phyloP scores from a whole-genome alignment of 2,113 vertebrate species.

The Phocoena phocoena region DNA sequence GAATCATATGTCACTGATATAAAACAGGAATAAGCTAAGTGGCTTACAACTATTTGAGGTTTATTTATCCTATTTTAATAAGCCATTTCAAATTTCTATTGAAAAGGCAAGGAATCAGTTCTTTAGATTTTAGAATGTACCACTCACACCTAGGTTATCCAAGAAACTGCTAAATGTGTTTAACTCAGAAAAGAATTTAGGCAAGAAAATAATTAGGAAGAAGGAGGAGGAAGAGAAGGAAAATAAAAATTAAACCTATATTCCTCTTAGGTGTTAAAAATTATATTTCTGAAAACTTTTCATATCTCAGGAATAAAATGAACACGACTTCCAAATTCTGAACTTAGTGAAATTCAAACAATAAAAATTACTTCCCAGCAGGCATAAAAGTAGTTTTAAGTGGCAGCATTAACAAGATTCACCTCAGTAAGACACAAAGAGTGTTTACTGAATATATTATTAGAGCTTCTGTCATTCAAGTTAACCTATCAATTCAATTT shows the following conservation, averaged over 20 bases:
- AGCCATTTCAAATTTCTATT: background rate
- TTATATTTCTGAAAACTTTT: background rate
- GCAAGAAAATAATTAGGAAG: background rate
- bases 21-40: background rate
- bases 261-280: background rate
- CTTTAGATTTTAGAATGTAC: background rate
- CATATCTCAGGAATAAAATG: background rate
- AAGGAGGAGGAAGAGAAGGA: background rate
- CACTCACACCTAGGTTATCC: background rate
- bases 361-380: slow-evolving; percentile 36
- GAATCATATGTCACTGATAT: background rate
- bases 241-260: background rate
- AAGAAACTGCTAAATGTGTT: background rate
- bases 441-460: slow-evolving; percentile 41
- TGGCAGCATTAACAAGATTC: slow-evolving; percentile 13
- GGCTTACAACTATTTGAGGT: background rate
- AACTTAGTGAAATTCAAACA: slow-evolving; percentile 42
- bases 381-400: slow-evolving; percentile 40
- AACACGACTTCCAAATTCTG: background rate
- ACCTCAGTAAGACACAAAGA: background rate
- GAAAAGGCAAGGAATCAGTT: background rate
- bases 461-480: background rate
- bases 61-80: slow-evolving; percentile 13
- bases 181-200: background rate
- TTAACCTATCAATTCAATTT: background rate